Base-by-base conservation (phyloP, 1,140 invertebrate species). In the Notospermus geniculatus region DNA sequence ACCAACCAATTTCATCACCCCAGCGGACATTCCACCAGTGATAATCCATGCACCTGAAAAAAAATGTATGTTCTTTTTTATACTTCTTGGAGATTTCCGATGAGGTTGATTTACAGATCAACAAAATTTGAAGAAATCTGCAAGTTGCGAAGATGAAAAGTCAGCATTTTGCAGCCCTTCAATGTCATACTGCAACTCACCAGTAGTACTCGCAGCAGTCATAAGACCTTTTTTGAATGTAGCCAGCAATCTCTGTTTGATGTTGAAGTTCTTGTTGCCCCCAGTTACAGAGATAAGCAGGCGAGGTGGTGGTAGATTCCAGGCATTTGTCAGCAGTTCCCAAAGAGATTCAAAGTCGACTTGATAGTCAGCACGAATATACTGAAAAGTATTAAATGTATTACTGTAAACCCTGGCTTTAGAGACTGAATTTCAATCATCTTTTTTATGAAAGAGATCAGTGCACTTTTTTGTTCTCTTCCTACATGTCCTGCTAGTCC, bases 271-370 rank as follows among this genome's bases (percentile, higher is more conserved):
- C 54, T 81, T 72, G 13, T 80, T 80, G 7, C 81, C 81, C 22
- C 81, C 81, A 29, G 78, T 80, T n/a, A 83, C 75, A n/a, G 80
- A 80, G 25, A 82, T 77, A 0, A 82, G 68, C 1, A 83, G 65
- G 39, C 77, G 74, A 2, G 81, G 81, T 7, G 68, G 45, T 4
- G 68, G 64, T 27, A 77, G 43, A 7, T 67, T 59, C 80, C 79
- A 82, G 52, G 74, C 70, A 41, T 80, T 69, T 36, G 70, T 70
- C 62, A 82, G 60, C 15, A 82, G 59, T 13, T 73, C 62, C 62
- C 75, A 68, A 11, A 83, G 62, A 23, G 65, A 57, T 4, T 71
- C 60, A 29, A 74, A 69, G 2, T 65, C 54, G 2, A 77, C 79
- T 9, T 69, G 62, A 25, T 72, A 60, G 19, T 76, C 69, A 22